phyloP scores from a whole-genome alignment of 2,888 invertebrate species.

The Pristionchus fissidentatus region DNA sequence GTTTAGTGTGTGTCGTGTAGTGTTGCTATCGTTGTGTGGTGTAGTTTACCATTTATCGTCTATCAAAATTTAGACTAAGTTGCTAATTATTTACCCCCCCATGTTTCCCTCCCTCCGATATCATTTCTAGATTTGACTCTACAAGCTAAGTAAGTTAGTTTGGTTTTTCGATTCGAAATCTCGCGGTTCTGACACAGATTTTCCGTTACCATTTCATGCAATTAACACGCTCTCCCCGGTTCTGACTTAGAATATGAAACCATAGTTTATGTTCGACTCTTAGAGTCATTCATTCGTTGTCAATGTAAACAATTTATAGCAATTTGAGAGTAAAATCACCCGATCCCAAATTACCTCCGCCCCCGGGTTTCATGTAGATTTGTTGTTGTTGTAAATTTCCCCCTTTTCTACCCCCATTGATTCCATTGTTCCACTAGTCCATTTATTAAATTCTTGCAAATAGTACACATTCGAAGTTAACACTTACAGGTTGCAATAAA shows the following conservation, averaged over 20 bases:
- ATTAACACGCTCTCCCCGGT: background rate
- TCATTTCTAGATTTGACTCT: constrained; percentile 1
- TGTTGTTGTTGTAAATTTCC: constrained; percentile 14
- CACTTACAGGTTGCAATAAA: constrained; percentile 1
- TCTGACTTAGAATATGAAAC: background rate
- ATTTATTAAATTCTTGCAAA: background rate
- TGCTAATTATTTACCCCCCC: no score
- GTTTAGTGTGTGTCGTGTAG: background rate
- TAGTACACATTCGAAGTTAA: constrained; percentile 15
- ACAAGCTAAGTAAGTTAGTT: background rate
- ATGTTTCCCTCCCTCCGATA: background rate
- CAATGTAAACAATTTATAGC: no score
- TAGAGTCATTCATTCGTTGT: constrained; percentile 10
- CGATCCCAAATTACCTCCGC: no score
- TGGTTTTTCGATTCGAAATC: constrained; percentile 17
- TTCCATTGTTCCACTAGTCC: constrained; percentile 3
- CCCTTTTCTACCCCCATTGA: background rate
- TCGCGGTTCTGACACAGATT: constrained; percentile 28
- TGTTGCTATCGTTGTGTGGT: constrained; percentile 1
- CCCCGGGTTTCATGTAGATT: constrained; percentile 1
- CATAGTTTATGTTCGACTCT: constrained; percentile 8
- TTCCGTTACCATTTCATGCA: constrained; percentile 12
- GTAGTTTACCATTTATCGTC: background rate
- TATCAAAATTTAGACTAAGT: background rate
- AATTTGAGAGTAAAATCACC: no score